These are phyloP conservation scores for Pheosia gnoma DNA, from an alignment of 2,888 invertebrate species.

Conservation along the genomic window DNA sequence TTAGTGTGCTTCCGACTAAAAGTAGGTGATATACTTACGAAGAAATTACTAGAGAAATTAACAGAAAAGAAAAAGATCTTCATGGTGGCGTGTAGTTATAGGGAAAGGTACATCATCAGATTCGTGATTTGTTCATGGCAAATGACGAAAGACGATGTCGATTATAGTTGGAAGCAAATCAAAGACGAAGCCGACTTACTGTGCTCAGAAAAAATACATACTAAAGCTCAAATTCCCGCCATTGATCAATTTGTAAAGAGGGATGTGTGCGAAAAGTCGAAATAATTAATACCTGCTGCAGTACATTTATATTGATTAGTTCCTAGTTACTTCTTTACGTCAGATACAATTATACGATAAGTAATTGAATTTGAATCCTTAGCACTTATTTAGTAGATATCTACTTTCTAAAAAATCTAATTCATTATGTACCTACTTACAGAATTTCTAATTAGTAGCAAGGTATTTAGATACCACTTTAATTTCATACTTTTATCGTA, in stretches of 20 bases:
- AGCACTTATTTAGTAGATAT: no score
- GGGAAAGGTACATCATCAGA: conserved; percentile 88
- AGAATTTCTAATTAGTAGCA: no score
- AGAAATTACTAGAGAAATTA: conserved; percentile 88
- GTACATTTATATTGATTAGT: no score
- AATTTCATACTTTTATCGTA: no score
- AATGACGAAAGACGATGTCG: conserved; percentile 88
- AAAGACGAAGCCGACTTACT: conserved; percentile 79
- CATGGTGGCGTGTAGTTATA: conserved; percentile 90
- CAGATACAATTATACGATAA: no score
- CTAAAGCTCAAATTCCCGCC: conserved; percentile 60
- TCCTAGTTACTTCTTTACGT: no score
- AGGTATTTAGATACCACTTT: no score
- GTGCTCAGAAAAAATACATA: conserved; percentile 50
- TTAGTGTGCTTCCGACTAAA: conserved; percentile 95
- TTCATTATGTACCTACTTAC: not conserved
- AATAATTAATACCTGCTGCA: conserved; percentile 42
- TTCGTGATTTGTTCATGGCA: conserved; percentile 92
- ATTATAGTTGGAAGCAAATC: conserved; percentile 89
- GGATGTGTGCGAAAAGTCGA: conserved; percentile 67
- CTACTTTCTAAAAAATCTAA: no score
- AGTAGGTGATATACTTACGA: conserved; percentile 88
- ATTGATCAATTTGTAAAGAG: conserved; percentile 62
- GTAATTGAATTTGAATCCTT: no score
- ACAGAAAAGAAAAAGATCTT: conserved; percentile 91